Evolutionary conservation across 2,113 vertebrate species (phyloP), one percentile per base, ranked within the genome.

Genomic region (Archocentrus centrarchus): DNA sequence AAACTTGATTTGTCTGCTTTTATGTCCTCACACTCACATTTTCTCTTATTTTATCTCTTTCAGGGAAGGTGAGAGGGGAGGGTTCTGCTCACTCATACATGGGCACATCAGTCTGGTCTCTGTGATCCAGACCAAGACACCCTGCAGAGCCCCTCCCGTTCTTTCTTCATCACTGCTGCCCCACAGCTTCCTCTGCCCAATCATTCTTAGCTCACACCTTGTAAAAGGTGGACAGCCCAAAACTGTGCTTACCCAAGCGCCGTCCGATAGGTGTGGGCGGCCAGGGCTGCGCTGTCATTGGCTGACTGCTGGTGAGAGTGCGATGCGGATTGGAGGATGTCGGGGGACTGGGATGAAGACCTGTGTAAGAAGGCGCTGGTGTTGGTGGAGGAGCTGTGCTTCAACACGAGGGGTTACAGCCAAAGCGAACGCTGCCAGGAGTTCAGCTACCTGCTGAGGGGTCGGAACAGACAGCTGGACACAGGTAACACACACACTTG

Each of bases 301-400:
- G 95, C 90, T 90, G 92, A 93, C 90, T 94, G 92, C 85, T 79
- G 90, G 91, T 90, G 86, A 91, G 94, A 95, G 96, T 96, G 96
- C 94, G 60, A 96, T 96, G 96, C 96, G 77, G 95, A 96, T 96
- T 95, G 96, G 96, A 95, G 93, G 95, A 98, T 98, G 97, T 98
- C 97, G 70, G 97, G 97, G 80, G 97, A 98, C 95, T 97, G 97
- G 81, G 97, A 98, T 93, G 97, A 98, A 94, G 97, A 97, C 86
- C 87, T 97, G 92, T 97, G 97, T 92, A 97, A 96, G 89, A 96
- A 96, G 93, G 97, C 96, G 14, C 94, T 97, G 92, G 92, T 95
- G 92, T 78, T 98, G 89, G 96, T 97, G 92, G 96, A 97, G 17
- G 97, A 98, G 88, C 96, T 98, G 85, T 98, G 97, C 91, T 96